phyloP scores from a whole-genome alignment of 2,113 vertebrate species.

The Oreochromis spilurus region DNA sequence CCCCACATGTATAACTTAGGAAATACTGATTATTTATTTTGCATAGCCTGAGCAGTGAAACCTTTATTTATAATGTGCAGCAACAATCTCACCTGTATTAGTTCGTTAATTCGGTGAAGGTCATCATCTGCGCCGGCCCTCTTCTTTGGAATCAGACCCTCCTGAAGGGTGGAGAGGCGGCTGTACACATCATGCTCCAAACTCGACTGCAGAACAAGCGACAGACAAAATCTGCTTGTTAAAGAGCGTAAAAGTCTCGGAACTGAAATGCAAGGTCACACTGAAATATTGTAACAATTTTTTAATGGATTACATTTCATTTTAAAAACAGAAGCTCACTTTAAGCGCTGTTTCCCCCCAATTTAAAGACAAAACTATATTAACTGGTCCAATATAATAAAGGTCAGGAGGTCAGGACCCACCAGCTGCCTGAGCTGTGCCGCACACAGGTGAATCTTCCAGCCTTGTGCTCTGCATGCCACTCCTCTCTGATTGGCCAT shows the following conservation, averaged over 20 bases:
- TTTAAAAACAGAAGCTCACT: background rate
- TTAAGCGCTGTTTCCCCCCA: background rate
- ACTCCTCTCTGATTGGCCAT: constrained; percentile 97
- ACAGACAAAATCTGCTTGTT: background rate
- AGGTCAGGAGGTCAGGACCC: constrained; percentile 50
- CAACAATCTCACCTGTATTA: constrained; percentile 84
- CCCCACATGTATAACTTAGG: background rate
- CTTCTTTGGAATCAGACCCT: constrained; percentile 97
- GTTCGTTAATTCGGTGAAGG: constrained; percentile 93
- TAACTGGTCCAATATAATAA: background rate
- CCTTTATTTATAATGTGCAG: background rate
- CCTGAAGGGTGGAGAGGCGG: constrained; percentile 90
- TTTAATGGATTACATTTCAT: background rate
- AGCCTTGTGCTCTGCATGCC: constrained; percentile 93
- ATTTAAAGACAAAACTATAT: background rate
- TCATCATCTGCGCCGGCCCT: constrained; percentile 91
- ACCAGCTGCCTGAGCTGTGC: constrained; percentile 95
- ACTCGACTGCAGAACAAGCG: constrained; percentile 76
- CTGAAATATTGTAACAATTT: background rate
- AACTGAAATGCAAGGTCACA: background rate
- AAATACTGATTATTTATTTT: background rate
- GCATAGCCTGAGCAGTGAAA: background rate
- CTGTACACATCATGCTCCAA: constrained; percentile 95
- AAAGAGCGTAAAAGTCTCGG: background rate
- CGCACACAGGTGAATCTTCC: constrained; percentile 97